phyloP scores from a whole-genome alignment of 2,888 invertebrate genomes.

The Nymphalis polychloros region DNA sequence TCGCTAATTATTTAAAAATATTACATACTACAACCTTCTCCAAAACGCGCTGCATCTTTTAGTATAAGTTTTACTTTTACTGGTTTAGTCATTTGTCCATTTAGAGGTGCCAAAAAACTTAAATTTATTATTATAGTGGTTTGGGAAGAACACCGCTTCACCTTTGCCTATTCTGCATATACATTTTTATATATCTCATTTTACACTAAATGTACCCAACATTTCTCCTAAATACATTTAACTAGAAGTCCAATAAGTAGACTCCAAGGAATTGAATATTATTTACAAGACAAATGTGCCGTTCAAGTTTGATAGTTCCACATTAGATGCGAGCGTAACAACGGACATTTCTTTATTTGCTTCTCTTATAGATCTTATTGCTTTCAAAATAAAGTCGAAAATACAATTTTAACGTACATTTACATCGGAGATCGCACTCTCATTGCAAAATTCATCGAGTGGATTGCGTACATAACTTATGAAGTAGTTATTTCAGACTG shows the following conservation, averaged over 20 bases:
- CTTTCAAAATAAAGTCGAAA: conserved; percentile 12
- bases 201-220: neutral
- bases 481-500: conserved; percentile 17
- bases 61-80: no score
- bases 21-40: no score
- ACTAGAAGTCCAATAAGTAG: conserved; percentile 41
- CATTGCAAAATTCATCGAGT: conserved; percentile 47
- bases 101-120: no score
- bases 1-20: no score
- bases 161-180: no score
- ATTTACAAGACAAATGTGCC: conserved; percentile 72
- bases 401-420: neutral
- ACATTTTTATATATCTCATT: neutral
- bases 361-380: conserved; percentile 17
- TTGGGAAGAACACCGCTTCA: no score
- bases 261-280: conserved; percentile 67
- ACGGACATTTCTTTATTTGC: conserved; percentile 11
- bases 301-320: conserved; percentile 74
- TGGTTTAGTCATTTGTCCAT: no score
- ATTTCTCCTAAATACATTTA: conserved; percentile 25
- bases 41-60: no score
- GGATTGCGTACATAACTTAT: conserved; percentile 52
- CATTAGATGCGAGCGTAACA: conserved; percentile 57
- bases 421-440: neutral
- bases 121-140: no score